phyloP scores from a whole-genome alignment of 2,113 vertebrate genomes.

The Cyrtonyx montezumae region DNA sequence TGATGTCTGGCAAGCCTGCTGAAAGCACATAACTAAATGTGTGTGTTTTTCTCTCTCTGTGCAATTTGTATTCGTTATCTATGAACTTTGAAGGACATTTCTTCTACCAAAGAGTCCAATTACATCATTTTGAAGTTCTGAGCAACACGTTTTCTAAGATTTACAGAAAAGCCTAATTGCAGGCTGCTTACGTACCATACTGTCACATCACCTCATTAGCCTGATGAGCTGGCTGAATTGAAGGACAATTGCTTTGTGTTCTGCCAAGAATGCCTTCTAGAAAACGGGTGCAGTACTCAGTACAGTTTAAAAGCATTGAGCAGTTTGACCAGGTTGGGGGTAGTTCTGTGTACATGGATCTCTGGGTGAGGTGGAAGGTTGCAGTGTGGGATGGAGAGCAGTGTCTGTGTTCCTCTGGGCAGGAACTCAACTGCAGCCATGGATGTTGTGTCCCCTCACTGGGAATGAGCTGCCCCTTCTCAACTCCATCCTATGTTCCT shows the following conservation, averaged over 20 bases:
- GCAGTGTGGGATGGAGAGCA: not conserved
- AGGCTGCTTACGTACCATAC: not conserved
- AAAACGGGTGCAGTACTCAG: not conserved
- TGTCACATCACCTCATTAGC: not conserved
- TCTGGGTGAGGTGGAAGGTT: not conserved
- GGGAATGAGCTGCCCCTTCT: not conserved
- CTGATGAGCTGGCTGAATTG: not conserved
- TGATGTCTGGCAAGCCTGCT: not conserved
- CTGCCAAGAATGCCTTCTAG: not conserved
- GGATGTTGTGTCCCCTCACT: not conserved
- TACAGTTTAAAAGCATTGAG: not conserved
- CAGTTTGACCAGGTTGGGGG: not conserved
- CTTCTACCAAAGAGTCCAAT: not conserved
- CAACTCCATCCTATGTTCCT: not conserved
- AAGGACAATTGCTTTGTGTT: accelerated
- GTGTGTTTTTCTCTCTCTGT: not conserved
- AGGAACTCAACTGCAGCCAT: not conserved
- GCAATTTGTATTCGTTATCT: not conserved
- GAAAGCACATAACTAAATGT: not conserved
- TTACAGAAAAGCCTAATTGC: not conserved
- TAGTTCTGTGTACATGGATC: not conserved
- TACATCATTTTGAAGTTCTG: not conserved
- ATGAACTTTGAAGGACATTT: not conserved
- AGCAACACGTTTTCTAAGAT: not conserved
- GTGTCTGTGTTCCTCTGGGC: not conserved